Conservation (phyloP, 2,113 vertebrate species). For the Tangachromis dhanisi region DNA sequence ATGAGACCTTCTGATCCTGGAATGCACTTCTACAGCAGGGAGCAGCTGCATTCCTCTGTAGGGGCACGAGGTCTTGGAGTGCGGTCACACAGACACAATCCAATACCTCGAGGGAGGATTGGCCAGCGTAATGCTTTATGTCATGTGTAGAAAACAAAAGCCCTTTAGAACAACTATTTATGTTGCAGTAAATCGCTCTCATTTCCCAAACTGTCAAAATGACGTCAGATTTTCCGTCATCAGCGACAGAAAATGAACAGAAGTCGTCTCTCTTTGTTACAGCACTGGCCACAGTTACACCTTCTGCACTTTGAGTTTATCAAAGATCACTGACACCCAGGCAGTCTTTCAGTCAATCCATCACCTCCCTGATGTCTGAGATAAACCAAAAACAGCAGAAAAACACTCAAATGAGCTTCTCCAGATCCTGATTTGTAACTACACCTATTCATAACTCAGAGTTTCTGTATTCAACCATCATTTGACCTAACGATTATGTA, state of each 20-base stretch:
- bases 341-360: neutral
- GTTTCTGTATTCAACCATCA: neutral
- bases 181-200: neutral
- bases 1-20: neutral
- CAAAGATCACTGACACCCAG: neutral
- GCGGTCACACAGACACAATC: neutral
- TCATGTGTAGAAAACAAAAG: neutral
- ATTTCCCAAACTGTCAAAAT: neutral
- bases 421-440: neutral
- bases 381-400: neutral
- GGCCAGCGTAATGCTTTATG: neutral
- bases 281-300: neutral
- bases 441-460: neutral
- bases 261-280: neutral
- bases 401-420: neutral
- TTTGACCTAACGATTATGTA: neutral
- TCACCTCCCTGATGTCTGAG: neutral
- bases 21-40: neutral
- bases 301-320: neutral
- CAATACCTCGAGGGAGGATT: neutral
- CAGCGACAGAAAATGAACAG: neutral
- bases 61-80: neutral
- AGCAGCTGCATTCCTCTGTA: neutral
- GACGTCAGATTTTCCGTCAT: neutral
- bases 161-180: neutral